Evolutionary conservation across 2,113 vertebrate genomes (phyloP), one percentile per base, ranked within the genome.

Genomic region (Heptranchias perlo): DNA sequence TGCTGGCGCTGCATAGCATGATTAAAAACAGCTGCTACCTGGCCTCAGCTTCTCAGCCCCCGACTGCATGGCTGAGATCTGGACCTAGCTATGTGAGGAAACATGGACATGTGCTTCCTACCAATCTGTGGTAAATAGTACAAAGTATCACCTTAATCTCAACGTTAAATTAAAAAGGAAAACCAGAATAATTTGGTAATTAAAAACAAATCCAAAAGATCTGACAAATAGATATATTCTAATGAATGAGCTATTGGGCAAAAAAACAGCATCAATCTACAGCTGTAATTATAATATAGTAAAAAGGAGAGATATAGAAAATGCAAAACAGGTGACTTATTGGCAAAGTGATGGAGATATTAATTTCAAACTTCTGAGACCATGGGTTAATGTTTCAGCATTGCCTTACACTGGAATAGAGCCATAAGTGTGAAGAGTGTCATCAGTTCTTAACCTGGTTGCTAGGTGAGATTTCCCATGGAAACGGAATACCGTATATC

Each of bases 391-490:
- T 67, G 25, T 69, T 69, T 47, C 94, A 31, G 62, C 25, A 69
- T 67, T 95, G 94, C 94, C 31, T 95, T 47, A 14, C 31, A 49
- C 23, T 49, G 44, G 65, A 69, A 95, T 28, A 31, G n/a, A 94
- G 39, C 28, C 44, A 69, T 65, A 69, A 95, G 49, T 52, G 64
- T 95, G 94, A n/a, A 92, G 54, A 62, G 89, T 92, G 58, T 92
- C 89, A 92, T 92, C 62, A 95, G 64, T 95, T 65, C 64, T 95
- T 95, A 69, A 95, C 65, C 94, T 95, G 64, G 94, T 95, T 95
- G 94, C 94, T 49, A 69, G 64, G 94, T 69, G 65, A 95, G 44
- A 95, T 95, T 95, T 69, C 65, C 94, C 94, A 95, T 95, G 94
- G 94, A 95, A 95, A 95, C 94, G 28, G 94, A 69, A 44, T 69